Evolutionary conservation across 2,888 invertebrate genomes (phyloP), one percentile per base, ranked within the genome.

Genomic region (Volucella inanis): DNA sequence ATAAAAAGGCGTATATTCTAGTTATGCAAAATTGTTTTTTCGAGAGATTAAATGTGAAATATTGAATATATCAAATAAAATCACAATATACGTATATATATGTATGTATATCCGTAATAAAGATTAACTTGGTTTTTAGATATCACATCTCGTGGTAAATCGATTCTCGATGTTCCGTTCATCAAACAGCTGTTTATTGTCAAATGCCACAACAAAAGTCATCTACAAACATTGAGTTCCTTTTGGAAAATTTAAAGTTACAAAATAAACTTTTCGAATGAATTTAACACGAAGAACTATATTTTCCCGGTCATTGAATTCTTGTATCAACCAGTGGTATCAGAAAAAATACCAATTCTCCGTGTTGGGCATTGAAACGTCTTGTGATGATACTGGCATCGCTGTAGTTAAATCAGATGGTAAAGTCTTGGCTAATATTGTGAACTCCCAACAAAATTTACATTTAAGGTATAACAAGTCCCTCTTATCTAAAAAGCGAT

Each of bases 331-430:
- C n/a, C 31, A 47, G 0, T 22, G 67, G n/a, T 1, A 61, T 41
- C 72, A 57, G 22, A n/a, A n/a, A 59, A 61, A 75, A 1, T 14
- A 64, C 54, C 81, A 72, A n/a, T 61, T 88, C 1, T 87, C 92
- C 77, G 93, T 99, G 71, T 92, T 99, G 87, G 99, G 99, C 8
- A 98, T 99, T 89, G 99, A 99, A 94, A 98, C 98, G 4, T 98
- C 98, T 85, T 99, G 98, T 91, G 99, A 99, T 93, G 99, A 99
- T 91, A 99, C 99, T 1, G 98, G 98, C 22, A 96, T 96, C 90
- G 98, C 98, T 52, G 93, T 99, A 87, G 95, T 99, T 8, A 94
- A 96, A 91, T 93, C 93, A 18, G 89, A 93, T 76, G 96, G 97
- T 39, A 93, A 93, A 82, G 93, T 98, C 88, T 91, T 97, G 57